A percentile compares a stretch with the other conserved stretches of the same genome.
Conservation (phyloP, 2,888 invertebrate species). For the Cataglyphis cursor region DNA sequence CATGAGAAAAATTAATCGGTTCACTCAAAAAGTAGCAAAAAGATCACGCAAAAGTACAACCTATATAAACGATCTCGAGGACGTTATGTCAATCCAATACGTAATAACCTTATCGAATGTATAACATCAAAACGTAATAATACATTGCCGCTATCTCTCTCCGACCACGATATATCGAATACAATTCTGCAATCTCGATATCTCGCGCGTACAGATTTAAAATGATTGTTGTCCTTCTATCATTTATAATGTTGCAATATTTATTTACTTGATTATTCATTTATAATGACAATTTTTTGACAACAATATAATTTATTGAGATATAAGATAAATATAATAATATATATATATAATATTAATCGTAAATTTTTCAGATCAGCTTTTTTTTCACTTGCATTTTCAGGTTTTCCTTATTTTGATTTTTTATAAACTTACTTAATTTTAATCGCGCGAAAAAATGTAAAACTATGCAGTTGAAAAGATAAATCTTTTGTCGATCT, state of each 20-base stretch:
- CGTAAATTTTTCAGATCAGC: background rate
- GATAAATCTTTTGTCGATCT: background rate
- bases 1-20: background rate
- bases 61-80: background rate
- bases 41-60: background rate
- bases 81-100: conserved; percentile 34
- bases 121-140: conserved; percentile 35
- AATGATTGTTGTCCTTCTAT: background rate
- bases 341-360: background rate
- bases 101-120: conserved; percentile 36
- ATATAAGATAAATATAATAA: background rate
- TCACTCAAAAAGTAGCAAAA: background rate
- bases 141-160: background rate
- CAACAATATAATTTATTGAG: background rate
- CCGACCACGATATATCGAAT: conserved; percentile 18
- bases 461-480: background rate
- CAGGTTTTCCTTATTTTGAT: background rate
- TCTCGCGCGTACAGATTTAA: conserved; percentile 11
- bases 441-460: background rate
- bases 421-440: background rate
- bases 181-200: conserved; percentile 13
- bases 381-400: background rate
- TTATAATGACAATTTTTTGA: background rate
- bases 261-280: background rate
- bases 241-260: background rate